Base-by-base conservation (phyloP, 2,113 vertebrate genomes). In the Peromyscus californicus region DNA sequence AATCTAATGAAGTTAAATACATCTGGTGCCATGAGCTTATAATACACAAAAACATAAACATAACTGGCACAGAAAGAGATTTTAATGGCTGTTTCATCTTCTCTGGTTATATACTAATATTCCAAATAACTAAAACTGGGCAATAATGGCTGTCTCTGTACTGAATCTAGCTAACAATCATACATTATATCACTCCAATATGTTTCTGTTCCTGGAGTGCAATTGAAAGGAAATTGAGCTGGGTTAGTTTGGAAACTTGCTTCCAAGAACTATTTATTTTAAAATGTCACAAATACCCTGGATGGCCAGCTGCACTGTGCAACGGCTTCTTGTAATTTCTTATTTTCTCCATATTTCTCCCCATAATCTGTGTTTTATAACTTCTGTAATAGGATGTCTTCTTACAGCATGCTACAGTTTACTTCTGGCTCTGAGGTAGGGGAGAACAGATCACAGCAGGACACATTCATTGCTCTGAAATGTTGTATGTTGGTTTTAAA, bases 231-330 rank as follows among this genome's bases (percentile, higher is more conserved):
- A 97, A 98, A 96, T 86, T 85, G 39, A 33, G 13, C 54, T 95
- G 87, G 15, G 82, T 96, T 97, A 74, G n/a, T 94, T 97, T 98
- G 84, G 57, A 94, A 48, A 67, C 12, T 96, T 91, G 89, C 54
- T 67, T 94, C 42, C 51, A 5, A 90, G 59, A 93, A 95, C 70
- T 83, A 95, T 97, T 96, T 96, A 89, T 59, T 22, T 79, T 95
- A 61, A 95, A 90, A 98, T 91, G 78, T 96, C 33, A 70, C 63
- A 97, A 94, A 91, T 36, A 72, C 36, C 54, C 36, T 94, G 59
- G 24, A 94, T 89, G 45, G 75, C 63, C 83, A 97, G 87, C 78
- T 92, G 84, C 54, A 93, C 51, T 92, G 10, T 61, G 7, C n/a
- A 95, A 42, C 1, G 31, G 61, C 36, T 97, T 29, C 93, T 97